Percentiles rank a stretch among this genome's conserved stretches.
These are phyloP conservation scores for Cephus cinctus DNA, from an alignment of 1,140 invertebrate genomes.

Conservation along the genomic window DNA sequence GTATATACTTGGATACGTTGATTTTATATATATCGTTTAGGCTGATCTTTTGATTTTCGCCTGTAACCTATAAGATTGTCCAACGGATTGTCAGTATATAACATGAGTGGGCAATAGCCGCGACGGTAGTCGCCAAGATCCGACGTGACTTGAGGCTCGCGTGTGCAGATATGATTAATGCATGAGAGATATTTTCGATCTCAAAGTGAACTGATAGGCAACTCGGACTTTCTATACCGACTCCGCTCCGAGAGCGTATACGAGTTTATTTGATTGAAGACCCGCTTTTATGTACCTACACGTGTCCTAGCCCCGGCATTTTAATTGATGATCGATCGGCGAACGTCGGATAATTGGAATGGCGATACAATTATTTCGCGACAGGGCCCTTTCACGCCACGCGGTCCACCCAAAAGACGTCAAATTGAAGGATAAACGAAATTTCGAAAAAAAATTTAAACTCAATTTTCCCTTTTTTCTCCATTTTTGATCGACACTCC, in stretches of 20 bases:
- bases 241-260: slow-evolving; percentile 8
- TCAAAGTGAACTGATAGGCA: slow-evolving; percentile 19
- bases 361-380: too few species aligned
- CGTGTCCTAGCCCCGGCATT: slow-evolving; percentile 28
- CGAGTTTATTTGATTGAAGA: slow-evolving; percentile 20
- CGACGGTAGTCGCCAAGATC: slow-evolving; percentile 22
- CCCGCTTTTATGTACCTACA: slow-evolving; percentile 38
- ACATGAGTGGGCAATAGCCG: too few species aligned
- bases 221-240: slow-evolving; percentile 41
- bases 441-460: neutral
- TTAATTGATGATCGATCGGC: slow-evolving; percentile 34
- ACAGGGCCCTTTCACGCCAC: too few species aligned
- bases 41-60: too few species aligned
- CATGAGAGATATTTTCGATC: slow-evolving; percentile 42
- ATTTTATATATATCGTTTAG: too few species aligned
- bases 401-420: too few species aligned
- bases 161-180: slow-evolving; percentile 40
- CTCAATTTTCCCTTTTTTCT: neutral
- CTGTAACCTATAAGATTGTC: too few species aligned
- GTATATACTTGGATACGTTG: too few species aligned
- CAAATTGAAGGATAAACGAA: neutral
- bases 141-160: slow-evolving; percentile 21
- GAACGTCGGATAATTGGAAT: slow-evolving; percentile 25
- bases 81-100: too few species aligned
- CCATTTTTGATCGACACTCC: neutral